These are phyloP conservation scores for Artibeus lituratus DNA, from an alignment of 2,797 vertebrate species.

Conservation along the genomic window DNA sequence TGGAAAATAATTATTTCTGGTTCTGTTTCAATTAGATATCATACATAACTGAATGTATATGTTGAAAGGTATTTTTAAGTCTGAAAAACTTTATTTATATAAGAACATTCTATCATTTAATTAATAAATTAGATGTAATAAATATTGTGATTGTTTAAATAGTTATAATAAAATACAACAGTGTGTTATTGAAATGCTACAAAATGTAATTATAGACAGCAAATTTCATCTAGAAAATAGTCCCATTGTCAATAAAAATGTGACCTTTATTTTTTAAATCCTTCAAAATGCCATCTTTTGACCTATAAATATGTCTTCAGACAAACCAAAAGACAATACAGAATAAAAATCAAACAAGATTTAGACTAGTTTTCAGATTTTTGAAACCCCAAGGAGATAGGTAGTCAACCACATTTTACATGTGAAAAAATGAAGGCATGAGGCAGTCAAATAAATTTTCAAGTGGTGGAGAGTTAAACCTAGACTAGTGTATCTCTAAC, in stretches of 20 bases:
- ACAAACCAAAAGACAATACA: background rate
- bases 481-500: background rate
- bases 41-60: background rate
- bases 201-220: background rate
- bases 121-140: background rate
- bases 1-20: conserved; percentile 51
- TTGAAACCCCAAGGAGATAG: background rate
- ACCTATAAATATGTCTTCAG: background rate
- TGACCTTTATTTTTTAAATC: conserved; percentile 7
- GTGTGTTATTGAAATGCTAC: background rate
- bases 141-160: background rate
- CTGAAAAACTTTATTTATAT: background rate
- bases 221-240: background rate
- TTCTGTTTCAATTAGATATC: conserved; percentile 58
- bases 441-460: background rate
- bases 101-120: background rate
- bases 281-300: background rate
- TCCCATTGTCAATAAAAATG: background rate
- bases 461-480: background rate
- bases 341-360: background rate
- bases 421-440: background rate
- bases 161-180: background rate
- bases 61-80: conserved; percentile 27
- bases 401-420: background rate
- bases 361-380: background rate